Percentiles rank a stretch among this genome's conserved stretches.
Conservation (phyloP, 2,113 vertebrate genomes). For the Seriola aureovittata region DNA sequence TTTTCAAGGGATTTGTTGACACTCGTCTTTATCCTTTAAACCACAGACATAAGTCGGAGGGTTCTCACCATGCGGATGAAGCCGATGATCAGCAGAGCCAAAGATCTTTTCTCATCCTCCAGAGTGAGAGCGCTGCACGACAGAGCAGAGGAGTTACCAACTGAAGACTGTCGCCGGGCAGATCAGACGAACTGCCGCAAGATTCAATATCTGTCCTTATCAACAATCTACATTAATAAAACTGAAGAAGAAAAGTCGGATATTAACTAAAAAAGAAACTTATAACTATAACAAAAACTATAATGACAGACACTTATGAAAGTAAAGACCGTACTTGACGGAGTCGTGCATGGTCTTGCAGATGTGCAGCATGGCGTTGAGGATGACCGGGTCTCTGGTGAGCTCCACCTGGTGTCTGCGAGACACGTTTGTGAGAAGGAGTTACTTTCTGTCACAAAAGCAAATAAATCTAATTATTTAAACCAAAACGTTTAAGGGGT, state of each 20-base stretch:
- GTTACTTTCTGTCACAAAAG: not conserved
- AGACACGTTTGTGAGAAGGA: not conserved
- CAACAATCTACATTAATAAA: not conserved
- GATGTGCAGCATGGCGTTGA: constrained; percentile 95
- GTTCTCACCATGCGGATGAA: constrained; percentile 95
- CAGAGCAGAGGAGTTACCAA: not conserved
- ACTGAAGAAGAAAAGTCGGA: not conserved
- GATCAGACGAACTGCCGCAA: not conserved
- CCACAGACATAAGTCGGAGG: not conserved
- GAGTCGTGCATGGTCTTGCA: constrained; percentile 99
- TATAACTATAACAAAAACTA: not conserved
- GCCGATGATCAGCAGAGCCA: constrained; percentile 92
- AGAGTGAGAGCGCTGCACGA: constrained; percentile 91
- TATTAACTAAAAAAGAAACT: not conserved
- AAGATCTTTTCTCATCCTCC: constrained; percentile 94
- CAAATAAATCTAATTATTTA: not conserved
- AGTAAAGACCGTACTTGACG: constrained; percentile 90
- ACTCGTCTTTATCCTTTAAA: not conserved
- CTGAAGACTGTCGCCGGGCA: not conserved
- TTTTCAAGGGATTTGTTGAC: not conserved
- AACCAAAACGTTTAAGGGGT: not conserved
- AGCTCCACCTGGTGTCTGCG: constrained; percentile 92
- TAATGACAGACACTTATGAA: not conserved
- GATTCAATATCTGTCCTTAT: not conserved
- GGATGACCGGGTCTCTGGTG: constrained; percentile 96